A percentile compares a stretch with the other conserved stretches of the same genome.
Evolutionary conservation across 1,140 invertebrate species (phyloP).

Genomic region (Cyrtorhinus lividipennis): DNA sequence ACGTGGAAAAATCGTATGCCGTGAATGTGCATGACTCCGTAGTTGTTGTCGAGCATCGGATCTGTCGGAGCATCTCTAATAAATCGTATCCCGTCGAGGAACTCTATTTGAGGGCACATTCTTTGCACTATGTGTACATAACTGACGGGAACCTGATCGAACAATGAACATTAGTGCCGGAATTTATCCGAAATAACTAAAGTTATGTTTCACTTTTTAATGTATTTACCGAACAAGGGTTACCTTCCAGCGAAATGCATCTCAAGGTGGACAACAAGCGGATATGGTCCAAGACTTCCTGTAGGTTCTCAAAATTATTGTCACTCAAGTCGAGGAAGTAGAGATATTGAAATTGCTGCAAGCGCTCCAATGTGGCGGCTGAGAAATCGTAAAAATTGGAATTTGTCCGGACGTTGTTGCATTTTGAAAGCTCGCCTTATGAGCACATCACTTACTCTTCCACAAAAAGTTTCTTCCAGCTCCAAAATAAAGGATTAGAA

Average conservation of each 20-base stretch:
- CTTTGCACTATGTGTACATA: slow-evolving; percentile 9
- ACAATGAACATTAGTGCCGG: background rate
- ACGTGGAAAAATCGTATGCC: background rate
- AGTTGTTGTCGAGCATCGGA: background rate
- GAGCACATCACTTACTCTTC: slow-evolving; percentile 9
- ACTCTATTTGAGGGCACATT: background rate
- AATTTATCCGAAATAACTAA: background rate
- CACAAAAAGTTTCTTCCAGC: slow-evolving; percentile 6
- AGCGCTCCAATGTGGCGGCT: background rate
- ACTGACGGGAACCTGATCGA: background rate
- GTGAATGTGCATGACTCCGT: background rate
- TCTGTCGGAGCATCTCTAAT: background rate
- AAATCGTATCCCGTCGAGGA: background rate
- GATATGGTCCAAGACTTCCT: background rate
- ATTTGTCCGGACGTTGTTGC: too few species aligned
- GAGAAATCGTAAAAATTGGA: background rate
- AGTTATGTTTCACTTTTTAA: too few species aligned
- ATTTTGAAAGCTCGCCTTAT: too few species aligned
- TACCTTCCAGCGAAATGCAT: background rate
- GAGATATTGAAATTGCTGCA: background rate
- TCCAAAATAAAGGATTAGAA: slow-evolving; percentile 3
- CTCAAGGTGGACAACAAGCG: background rate
- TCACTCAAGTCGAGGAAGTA: slow-evolving; percentile 12
- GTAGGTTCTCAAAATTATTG: slow-evolving; percentile 6
- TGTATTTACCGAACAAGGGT: slow-evolving; percentile 15